Percentiles rank a stretch among this genome's conserved stretches.
Conservation (phyloP, 2,797 vertebrate genomes). For the Galagoides demidoff region DNA sequence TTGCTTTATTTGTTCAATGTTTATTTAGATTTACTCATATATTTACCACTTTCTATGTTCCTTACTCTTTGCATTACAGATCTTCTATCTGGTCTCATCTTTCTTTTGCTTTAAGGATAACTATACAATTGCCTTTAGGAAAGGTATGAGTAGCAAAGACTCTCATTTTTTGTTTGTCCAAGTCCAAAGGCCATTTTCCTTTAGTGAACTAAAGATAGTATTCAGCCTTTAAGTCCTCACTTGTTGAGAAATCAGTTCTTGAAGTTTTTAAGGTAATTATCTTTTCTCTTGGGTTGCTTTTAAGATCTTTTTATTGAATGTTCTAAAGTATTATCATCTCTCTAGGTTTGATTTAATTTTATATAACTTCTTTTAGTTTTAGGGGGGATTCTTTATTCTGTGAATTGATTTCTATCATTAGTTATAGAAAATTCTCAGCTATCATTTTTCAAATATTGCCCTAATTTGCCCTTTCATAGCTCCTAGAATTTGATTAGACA, state of each 20-base stretch:
- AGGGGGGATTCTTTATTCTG: background rate
- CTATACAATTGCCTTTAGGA: slow-evolving; percentile 12
- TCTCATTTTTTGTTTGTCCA: background rate
- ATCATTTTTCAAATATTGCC: background rate
- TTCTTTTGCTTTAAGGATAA: background rate
- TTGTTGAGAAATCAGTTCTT: background rate
- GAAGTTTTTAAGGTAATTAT: background rate
- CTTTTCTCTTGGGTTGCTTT: slow-evolving; percentile 8
- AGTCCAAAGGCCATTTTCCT: background rate
- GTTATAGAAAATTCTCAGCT: background rate
- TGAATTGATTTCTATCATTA: background rate
- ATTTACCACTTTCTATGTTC: background rate
- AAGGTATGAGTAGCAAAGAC: background rate
- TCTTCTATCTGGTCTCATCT: background rate
- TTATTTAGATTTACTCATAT: background rate
- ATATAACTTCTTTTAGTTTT: background rate
- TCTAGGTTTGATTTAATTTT: slow-evolving; percentile 27
- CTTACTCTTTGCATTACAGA: background rate
- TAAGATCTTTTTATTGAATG: background rate
- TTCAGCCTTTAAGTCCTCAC: background rate
- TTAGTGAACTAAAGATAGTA: background rate
- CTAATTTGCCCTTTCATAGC: background rate
- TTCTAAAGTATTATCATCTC: background rate
- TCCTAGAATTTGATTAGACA: background rate
- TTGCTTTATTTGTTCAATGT: background rate